Base-by-base conservation (phyloP, 1,140 invertebrate species). In the Brachionus angularis region DNA sequence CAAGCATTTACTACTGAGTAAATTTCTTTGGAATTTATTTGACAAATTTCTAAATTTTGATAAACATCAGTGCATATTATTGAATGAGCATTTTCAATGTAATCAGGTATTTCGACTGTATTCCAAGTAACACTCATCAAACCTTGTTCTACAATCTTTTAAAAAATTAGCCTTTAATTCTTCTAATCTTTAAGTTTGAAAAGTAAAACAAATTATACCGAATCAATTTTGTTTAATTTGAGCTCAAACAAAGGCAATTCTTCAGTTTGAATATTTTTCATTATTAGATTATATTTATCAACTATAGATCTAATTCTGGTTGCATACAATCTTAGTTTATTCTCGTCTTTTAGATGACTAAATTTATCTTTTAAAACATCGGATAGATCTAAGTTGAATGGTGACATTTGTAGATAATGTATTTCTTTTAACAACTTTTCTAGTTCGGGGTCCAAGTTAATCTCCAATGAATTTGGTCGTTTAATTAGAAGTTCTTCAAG, bases 281-380 rank as follows among this genome's bases (percentile, higher is more conserved):
- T 80, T 50, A 81, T 78, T n/a, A 76, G 75, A 72, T 81, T 81
- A 72, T 81, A 81, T 71, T 80, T 81, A 50, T 77, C 78, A 18
- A 79, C 78, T 36, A 81, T 79, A 4, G 78, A 79, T 69, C 79
- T 78, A 44, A 81, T 74, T 29, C 79, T 70, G 75, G 69, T 79
- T 74, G 7, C 77, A 18, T 67, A 67, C 8, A 67, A 23, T 23
- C 62, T 50, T 10, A 67, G 16, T 25, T 47, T 47, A 29, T 47
- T 67, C 39, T 67, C 47, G 14, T 67, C 62, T 16, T 47, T 46
- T 31, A 67, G 5, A 21, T 47, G 21, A 50, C 47, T 67, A 36
- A 67, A 67, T 67, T 67, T 67, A 18, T 67, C 62, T 47, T 50
- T 47, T 47, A 67, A 34, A 47, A 67, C 31, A 8, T 67, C 25